A percentile compares a stretch with the other conserved stretches of the same genome.
These are phyloP conservation scores for Melanotaenia trifasciata DNA, from an alignment of 2,797 vertebrate species.

Conservation along the genomic window DNA sequence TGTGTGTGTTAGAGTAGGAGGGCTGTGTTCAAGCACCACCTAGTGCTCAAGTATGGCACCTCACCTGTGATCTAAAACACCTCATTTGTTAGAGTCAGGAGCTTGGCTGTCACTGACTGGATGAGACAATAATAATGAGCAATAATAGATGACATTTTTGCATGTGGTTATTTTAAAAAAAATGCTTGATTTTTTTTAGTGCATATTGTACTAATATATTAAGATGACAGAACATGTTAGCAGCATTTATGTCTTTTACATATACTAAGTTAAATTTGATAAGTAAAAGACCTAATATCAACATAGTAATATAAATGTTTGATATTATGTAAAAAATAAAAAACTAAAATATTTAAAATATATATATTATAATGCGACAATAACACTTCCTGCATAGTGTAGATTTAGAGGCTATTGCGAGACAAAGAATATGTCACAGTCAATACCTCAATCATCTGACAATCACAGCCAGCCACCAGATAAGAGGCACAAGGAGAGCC, in stretches of 20 bases:
- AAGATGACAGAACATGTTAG: background rate
- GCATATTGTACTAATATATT: background rate
- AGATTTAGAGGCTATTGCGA: constrained; percentile 44
- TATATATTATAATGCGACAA: constrained; percentile 6
- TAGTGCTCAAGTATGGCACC: constrained; percentile 82
- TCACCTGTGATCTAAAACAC: constrained; percentile 67
- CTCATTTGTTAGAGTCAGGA: constrained; percentile 22
- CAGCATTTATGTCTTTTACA: background rate
- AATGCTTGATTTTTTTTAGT: background rate
- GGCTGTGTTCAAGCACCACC: constrained; percentile 96
- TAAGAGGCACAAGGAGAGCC: constrained; percentile 69
- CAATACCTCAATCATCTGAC: constrained; percentile 69
- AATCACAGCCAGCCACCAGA: constrained; percentile 72
- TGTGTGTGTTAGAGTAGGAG: constrained; percentile 54
- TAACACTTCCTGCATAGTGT: constrained; percentile 47
- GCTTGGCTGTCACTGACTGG: background rate
- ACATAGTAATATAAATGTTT: background rate
- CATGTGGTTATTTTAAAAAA: background rate
- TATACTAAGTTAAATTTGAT: background rate
- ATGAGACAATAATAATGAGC: background rate
- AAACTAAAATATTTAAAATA: no score
- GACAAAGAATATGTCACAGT: constrained; percentile 64
- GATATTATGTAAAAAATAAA: background rate
- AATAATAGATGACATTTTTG: background rate
- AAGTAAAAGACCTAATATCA: background rate